Evolutionary conservation across 2,888 invertebrate species (phyloP).

Genomic region (Meganola albula): DNA sequence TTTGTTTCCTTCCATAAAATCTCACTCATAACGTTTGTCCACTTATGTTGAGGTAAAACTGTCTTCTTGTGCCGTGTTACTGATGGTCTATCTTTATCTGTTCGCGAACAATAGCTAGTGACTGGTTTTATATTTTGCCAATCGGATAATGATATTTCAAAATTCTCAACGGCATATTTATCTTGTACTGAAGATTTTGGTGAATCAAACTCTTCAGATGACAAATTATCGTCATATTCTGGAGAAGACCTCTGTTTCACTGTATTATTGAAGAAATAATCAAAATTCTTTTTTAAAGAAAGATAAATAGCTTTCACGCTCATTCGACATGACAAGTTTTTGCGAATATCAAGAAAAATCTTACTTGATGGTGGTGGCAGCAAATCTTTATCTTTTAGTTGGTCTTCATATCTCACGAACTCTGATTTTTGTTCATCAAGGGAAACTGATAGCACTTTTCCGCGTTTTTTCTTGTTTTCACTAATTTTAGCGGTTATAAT

Average conservation of each 20-base stretch:
- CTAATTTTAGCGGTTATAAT: conserved; percentile 9
- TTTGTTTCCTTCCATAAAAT: not conserved
- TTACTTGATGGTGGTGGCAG: not conserved
- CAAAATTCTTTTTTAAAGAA: conserved; percentile 11
- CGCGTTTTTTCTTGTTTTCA: conserved; percentile 6
- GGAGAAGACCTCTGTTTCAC: conserved; percentile 9
- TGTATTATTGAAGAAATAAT: conserved; percentile 10
- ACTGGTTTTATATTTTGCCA: conserved; percentile 11
- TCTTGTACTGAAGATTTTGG: conserved; percentile 9
- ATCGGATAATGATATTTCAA: conserved; percentile 13
- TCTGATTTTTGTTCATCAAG: conserved; percentile 1
- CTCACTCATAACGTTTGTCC: not conserved
- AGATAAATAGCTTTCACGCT: conserved; percentile 9
- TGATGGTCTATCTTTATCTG: conserved; percentile 11
- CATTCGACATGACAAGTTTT: conserved; percentile 9
- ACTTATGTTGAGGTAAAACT: conserved; percentile 1
- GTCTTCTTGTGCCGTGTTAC: conserved; percentile 10
- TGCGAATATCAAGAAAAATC: not conserved
- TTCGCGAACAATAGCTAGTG: conserved; percentile 11
- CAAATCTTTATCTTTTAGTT: not conserved
- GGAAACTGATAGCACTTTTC: conserved; percentile 8
- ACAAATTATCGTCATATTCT: conserved; percentile 10
- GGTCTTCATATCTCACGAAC: not conserved
- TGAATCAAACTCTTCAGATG: conserved; percentile 9
- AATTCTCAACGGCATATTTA: conserved; percentile 11